Base-by-base conservation (phyloP, 2,888 invertebrate species). In the Hemicrepidius hirtus region DNA sequence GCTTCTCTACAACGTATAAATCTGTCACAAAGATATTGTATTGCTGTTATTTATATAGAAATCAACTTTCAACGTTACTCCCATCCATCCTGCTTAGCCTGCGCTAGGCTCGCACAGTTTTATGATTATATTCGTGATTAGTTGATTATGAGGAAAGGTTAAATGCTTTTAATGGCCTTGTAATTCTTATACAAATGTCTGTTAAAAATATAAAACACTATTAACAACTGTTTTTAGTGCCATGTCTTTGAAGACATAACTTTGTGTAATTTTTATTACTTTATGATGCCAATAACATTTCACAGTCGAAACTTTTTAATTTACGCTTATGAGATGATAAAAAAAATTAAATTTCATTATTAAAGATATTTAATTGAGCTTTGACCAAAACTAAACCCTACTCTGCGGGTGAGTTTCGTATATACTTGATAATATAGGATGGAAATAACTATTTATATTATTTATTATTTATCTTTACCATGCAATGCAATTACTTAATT, bases 41-140 rank as follows among this genome's bases (percentile, higher is more conserved):
- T 85, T 84, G 84, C 84, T 80, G 84, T 86, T 85, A 86, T 86
- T 86, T 86, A 86, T 86, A 85, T 85, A 84, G 82, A 84, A 86
- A 86, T 86, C 85, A 86, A 84, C 84, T 84, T 84, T 84, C 82
- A 84, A 84, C 84, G 84, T 84, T 83, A 83, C 84, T 84, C 85
- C 83, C 85, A 85, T 85, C 85, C 84, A 85, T 85, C 85, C 77
- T 77, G 69, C 59, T 67, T 73, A 64, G 74, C 60, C 67, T 67
- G 55, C 32, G 49, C 41, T 50, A 37, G 57, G 37, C 64, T 55
- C 65, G 64, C 37, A 59, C 55, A 65, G 64, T 74, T 72, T 75
- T 71, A 68, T 73, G 75, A 74, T 74, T 77, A 71, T 67, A 68
- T 75, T 75, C 74, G 66, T 77, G 70, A 75, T 74, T 66, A 71